phyloP scores from a whole-genome alignment of 2,113 vertebrate genomes.

The Tricholaema leucomelas region DNA sequence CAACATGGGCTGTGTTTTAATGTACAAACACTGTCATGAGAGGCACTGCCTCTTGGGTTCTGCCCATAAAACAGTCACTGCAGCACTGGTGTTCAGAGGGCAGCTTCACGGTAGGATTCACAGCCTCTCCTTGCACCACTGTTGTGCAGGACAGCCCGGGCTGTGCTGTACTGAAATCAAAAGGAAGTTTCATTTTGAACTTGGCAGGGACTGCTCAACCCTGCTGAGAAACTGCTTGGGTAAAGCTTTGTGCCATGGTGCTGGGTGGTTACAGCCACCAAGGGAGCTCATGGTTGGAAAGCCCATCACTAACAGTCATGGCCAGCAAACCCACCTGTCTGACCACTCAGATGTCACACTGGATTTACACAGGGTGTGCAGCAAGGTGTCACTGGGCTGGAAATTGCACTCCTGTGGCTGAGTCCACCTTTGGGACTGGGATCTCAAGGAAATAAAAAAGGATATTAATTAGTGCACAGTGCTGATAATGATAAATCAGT shows the following conservation, averaged over 20 bases:
- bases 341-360: accelerated
- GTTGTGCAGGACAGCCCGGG: not conserved
- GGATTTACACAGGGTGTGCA: not conserved
- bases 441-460: not conserved
- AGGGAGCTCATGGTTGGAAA: accelerated
- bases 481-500: accelerated
- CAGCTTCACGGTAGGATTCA: not conserved
- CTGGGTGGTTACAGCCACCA: not conserved
- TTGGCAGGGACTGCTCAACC: not conserved
- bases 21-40: not conserved
- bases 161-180: not conserved
- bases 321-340: not conserved
- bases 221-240: not conserved
- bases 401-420: not conserved
- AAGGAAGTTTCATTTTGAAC: not conserved
- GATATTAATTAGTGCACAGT: not conserved
- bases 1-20: not conserved
- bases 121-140: not conserved
- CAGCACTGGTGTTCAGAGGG: accelerated
- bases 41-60: not conserved
- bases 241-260: not conserved
- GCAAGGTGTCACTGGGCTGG: not conserved
- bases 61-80: not conserved
- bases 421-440: accelerated
- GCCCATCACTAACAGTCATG: accelerated